Percentiles rank a stretch among this genome's conserved stretches.
Evolutionary conservation across 2,888 invertebrate genomes (phyloP).

Genomic region (Plutella xylostella): DNA sequence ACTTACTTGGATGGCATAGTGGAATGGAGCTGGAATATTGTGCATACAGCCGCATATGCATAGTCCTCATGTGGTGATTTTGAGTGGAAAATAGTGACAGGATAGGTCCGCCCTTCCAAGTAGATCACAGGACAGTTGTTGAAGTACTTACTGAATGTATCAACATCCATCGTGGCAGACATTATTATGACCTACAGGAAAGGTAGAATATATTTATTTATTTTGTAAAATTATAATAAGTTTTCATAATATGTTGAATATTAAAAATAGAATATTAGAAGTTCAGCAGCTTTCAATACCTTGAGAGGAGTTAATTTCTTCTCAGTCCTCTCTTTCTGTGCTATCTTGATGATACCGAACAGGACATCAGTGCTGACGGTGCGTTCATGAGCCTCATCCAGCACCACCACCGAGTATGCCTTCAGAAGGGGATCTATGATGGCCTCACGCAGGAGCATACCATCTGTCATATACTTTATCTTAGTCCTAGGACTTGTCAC

Average conservation of each 20-base stretch:
- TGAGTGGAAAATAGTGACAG: constrained; percentile 81
- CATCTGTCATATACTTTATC: constrained; percentile 94
- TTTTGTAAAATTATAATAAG: not conserved
- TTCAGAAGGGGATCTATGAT: constrained; percentile 80
- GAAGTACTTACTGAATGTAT: constrained; percentile 92
- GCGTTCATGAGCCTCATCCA: constrained; percentile 97
- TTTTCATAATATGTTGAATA: not conserved
- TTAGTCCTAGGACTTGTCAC: constrained; percentile 82
- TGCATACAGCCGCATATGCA: constrained; percentile 83
- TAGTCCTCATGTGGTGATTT: constrained; percentile 84
- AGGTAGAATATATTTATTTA: not conserved
- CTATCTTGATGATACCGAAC: constrained; percentile 91
- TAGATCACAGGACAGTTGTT: constrained; percentile 88
- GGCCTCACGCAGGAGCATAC: constrained; percentile 92
- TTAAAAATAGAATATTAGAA: not conserved
- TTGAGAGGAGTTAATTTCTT: constrained; percentile 74
- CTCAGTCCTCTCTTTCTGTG: constrained; percentile 79
- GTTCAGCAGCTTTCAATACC: constrained; percentile 58
- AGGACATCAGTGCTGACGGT: constrained; percentile 94
- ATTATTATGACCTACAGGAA: constrained; percentile 81
- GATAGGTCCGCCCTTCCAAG: constrained; percentile 89
- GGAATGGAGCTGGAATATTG: constrained; percentile 90
- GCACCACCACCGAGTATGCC: constrained; percentile 84
- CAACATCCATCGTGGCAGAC: constrained; percentile 97
- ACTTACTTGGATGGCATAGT: constrained; percentile 75